phyloP scores from a whole-genome alignment of 2,797 vertebrate genomes.

The Pseudochromis fuscus region DNA sequence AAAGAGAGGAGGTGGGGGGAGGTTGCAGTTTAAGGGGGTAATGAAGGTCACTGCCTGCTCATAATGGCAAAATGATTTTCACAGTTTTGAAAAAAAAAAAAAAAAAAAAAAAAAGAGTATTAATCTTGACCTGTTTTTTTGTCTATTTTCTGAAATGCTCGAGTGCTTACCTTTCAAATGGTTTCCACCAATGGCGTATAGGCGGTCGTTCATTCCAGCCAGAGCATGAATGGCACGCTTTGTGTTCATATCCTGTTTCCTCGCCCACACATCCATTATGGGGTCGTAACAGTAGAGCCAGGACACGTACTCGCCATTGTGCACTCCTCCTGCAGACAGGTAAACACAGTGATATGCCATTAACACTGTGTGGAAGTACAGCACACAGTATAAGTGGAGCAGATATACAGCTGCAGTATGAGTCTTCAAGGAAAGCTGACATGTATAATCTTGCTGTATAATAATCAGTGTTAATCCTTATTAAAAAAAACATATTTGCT shows the following conservation, averaged over 20 bases:
- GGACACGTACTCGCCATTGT: conserved; percentile 98
- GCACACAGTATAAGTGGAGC: neutral
- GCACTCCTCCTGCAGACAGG: conserved; percentile 92
- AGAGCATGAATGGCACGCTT: conserved; percentile 98
- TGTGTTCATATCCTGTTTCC: conserved; percentile 99
- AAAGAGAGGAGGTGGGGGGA: conserved; percentile 15
- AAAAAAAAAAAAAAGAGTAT: conserved; percentile 9
- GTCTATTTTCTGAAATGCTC: conserved; percentile 31
- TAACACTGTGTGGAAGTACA: conserved; percentile 9
- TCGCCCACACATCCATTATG: conserved; percentile 97
- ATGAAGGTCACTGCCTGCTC: conserved; percentile 32
- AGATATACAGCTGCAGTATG: too few relatives aligned
- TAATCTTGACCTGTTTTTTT: conserved; percentile 41
- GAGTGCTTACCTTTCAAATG: conserved; percentile 95
- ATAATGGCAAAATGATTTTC: conserved; percentile 46
- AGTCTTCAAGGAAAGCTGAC: neutral
- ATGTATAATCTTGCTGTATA: too few relatives aligned
- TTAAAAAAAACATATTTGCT: conserved; percentile 3
- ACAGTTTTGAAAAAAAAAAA: conserved; percentile 12
- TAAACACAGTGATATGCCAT: conserved; percentile 32
- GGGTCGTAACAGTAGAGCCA: conserved; percentile 99
- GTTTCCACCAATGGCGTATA: conserved; percentile 99
- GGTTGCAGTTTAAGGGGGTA: conserved; percentile 1
- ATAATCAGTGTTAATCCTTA: neutral
- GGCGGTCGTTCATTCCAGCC: conserved; percentile 97